phyloP scores from a whole-genome alignment of 2,888 invertebrate species.

The Frankliniella fusca region DNA sequence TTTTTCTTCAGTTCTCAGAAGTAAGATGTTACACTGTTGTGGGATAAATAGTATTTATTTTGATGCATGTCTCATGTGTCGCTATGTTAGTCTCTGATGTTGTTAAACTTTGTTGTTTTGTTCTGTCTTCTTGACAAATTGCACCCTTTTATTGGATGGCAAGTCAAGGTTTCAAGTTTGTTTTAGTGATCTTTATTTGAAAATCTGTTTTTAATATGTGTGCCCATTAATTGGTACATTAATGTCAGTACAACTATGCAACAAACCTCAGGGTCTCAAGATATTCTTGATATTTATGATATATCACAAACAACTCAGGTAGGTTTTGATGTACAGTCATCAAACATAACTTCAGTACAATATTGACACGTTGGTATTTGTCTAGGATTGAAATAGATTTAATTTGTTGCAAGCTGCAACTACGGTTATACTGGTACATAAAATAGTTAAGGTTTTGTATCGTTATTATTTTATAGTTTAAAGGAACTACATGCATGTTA shows the following conservation, averaged over 20 bases:
- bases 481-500: not conserved
- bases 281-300: slow-evolving; percentile 24
- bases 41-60: slow-evolving; percentile 17
- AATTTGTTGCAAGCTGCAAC: not conserved
- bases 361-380: not conserved
- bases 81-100: slow-evolving; percentile 11
- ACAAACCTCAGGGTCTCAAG: slow-evolving; percentile 17
- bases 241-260: slow-evolving; percentile 11
- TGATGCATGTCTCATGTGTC: not conserved
- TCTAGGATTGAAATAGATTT: not conserved
- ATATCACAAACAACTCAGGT: slow-evolving; percentile 11
- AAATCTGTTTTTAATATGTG: not conserved
- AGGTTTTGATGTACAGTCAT: not conserved
- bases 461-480: slow-evolving; percentile 19
- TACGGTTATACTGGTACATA: slow-evolving; percentile 14
- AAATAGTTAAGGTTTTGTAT: slow-evolving; percentile 18
- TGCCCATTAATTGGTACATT: not conserved
- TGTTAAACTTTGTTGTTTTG: slow-evolving; percentile 25
- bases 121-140: not conserved
- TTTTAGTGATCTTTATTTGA: not conserved
- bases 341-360: slow-evolving; percentile 16
- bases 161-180: slow-evolving; percentile 5
- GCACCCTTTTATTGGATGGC: not conserved
- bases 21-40: slow-evolving; percentile 21
- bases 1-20: slow-evolving; percentile 10